Percentiles rank a stretch among this genome's conserved stretches.
Conservation (phyloP, 1,140 invertebrate species). For the Mamestra configurata region DNA sequence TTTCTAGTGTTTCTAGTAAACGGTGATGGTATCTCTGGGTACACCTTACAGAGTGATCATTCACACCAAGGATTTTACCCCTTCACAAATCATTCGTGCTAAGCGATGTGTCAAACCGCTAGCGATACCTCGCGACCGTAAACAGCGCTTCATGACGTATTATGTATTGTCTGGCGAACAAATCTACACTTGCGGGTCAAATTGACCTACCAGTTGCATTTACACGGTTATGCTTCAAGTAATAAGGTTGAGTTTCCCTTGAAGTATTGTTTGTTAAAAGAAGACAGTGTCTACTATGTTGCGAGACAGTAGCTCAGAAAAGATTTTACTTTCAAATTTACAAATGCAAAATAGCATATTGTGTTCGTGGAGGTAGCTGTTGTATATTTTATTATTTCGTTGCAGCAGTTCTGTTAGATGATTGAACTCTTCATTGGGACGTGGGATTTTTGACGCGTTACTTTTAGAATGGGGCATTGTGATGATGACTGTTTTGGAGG, state of each 20-base stretch:
- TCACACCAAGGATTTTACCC: conserved; percentile 49
- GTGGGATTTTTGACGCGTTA: conserved; percentile 38
- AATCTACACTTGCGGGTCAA: conserved; percentile 46
- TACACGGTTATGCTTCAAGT: background rate
- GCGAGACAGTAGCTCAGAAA: conserved; percentile 73
- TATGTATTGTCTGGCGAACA: conserved; percentile 64
- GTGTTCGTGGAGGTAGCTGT: conserved; percentile 65
- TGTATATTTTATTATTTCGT: conserved; percentile 70
- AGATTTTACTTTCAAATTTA: conserved; percentile 77
- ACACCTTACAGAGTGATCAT: conserved; percentile 30
- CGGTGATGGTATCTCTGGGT: background rate
- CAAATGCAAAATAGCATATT: conserved; percentile 77
- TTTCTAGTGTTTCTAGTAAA: background rate
- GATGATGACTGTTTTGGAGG: background rate
- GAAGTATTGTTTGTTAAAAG: background rate
- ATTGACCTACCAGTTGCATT: conserved; percentile 20
- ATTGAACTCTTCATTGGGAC: conserved; percentile 63
- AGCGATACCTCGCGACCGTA: conserved; percentile 70
- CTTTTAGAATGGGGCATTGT: conserved; percentile 55
- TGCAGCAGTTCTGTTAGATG: conserved; percentile 56
- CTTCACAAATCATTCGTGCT: conserved; percentile 70
- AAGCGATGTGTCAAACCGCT: conserved; percentile 69
- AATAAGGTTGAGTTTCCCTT: conserved; percentile 24
- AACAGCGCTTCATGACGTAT: conserved; percentile 67
- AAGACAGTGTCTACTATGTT: conserved; percentile 59